Evolutionary conservation across 2,113 vertebrate species (phyloP), one percentile per base, ranked within the genome.

Genomic region (Brachyhypopomus occidentalis): DNA sequence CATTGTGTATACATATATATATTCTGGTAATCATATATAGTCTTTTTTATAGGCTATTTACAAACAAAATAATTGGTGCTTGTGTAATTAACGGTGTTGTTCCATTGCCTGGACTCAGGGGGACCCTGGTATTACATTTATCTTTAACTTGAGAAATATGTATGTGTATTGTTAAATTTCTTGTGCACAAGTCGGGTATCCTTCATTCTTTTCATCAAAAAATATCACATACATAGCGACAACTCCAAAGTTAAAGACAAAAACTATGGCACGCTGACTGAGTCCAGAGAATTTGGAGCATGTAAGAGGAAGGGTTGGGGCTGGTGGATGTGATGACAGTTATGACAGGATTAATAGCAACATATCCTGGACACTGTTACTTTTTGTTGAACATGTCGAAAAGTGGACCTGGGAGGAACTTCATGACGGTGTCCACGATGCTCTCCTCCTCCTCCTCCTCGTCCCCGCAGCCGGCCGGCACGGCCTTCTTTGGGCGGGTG

Each of bases 381-480:
- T 98, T 99, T 92, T 97, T 99, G 91, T 96, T 98, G 90, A 99
- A 96, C 93, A 99, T 98, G 91, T 99, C 97, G 91, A 98, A 96
- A 86, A 99, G 95, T 1, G 97, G 96, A 17, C 96, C 94, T 0
- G 97, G 97, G 85, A 99, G 94, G 91, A 98, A 99, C 89, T 98
- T 98, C 93, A 99, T 98, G 89, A 99, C 97, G 70, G 97, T 96
- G 84, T 99, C 97, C 90, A 99, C 93, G 88, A 99, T 98, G 90
- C 96, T 96, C 80, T 97, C 96, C 9, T 96, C 96, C 72, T 98
- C 97, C 41, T 97, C 97, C 77, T 98, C 97, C 20, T 94, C 91
- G 4, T 94, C 90, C 0, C 93, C 93, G 0, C 93, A 94, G 85
- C 93, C 93, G 0, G 91, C 69, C 1, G 93, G 93, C 3, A 94